Percentiles rank a stretch among this genome's conserved stretches.
These are phyloP conservation scores for Cyanoderma ruficeps DNA, from an alignment of 2,113 vertebrate species.

Conservation along the genomic window DNA sequence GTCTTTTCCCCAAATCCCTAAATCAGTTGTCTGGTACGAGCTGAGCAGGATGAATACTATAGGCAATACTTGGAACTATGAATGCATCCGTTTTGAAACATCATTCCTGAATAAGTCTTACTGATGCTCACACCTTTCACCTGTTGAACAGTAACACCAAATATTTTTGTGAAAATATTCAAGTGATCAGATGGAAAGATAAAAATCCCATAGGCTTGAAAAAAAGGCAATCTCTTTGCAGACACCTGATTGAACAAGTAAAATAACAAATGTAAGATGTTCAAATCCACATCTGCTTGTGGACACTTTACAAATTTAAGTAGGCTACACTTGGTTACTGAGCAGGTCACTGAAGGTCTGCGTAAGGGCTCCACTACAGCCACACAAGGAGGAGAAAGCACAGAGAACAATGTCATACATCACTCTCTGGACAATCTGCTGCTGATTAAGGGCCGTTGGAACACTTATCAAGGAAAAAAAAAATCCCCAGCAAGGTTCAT, in stretches of 20 bases:
- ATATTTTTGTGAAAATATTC: neutral
- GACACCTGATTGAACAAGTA: neutral
- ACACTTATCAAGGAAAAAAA: neutral
- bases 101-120: neutral
- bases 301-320: neutral
- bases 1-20: neutral
- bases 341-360: neutral
- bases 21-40: neutral
- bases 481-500: neutral
- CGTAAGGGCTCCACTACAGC: neutral
- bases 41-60: neutral
- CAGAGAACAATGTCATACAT: neutral
- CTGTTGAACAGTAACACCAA: neutral
- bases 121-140: neutral
- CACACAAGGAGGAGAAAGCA: neutral
- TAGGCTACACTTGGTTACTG: neutral
- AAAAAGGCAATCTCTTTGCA: neutral
- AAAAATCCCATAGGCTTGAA: neutral
- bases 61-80: neutral
- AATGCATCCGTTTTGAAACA: neutral
- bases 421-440: neutral
- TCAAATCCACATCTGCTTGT: neutral
- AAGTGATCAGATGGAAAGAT: neutral
- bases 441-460: neutral
- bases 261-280: neutral